Evolutionary conservation across 2,888 invertebrate species (phyloP).

Genomic region (Clanis bilineata): DNA sequence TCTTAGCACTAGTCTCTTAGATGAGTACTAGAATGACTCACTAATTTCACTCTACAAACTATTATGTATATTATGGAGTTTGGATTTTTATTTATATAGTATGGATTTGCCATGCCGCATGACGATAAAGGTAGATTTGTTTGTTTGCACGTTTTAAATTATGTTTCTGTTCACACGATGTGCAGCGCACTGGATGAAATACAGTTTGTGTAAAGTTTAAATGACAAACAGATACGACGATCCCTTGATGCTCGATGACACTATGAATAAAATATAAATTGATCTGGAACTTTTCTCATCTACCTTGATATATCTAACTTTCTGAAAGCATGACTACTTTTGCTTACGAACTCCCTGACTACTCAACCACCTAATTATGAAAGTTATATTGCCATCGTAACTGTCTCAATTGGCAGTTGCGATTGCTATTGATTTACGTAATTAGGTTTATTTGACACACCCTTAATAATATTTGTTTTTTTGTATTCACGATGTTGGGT

Average conservation of each 20-base stretch:
- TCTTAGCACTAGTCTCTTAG: constrained; percentile 62
- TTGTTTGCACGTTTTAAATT: constrained; percentile 69
- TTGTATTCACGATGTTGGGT: constrained; percentile 28
- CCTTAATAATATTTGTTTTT: constrained; percentile 29
- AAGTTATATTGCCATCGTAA: constrained; percentile 17
- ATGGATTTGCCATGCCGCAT: constrained; percentile 72
- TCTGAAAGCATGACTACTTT: constrained; percentile 57
- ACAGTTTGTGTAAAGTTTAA: constrained; percentile 1
- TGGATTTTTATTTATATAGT: constrained; percentile 56
- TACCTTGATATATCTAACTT: constrained; percentile 25
- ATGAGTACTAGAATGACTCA: constrained; percentile 56
- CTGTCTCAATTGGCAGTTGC: constrained; percentile 3
- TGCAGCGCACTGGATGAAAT: constrained; percentile 43
- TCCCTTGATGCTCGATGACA: constrained; percentile 5
- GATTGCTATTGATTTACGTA: constrained; percentile 15
- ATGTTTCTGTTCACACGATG: constrained; percentile 44
- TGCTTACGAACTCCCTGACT: constrained; percentile 41
- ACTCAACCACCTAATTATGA: constrained; percentile 15
- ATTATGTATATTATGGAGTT: constrained; percentile 48
- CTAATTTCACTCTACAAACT: constrained; percentile 66
- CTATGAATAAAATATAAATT: constrained; percentile 14
- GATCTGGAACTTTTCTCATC: constrained; percentile 8
- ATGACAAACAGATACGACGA: background rate
- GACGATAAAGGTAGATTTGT: constrained; percentile 60
- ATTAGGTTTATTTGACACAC: constrained; percentile 19